Percentiles rank a stretch among this genome's conserved stretches.
phyloP scores from a whole-genome alignment of 2,113 vertebrate genomes.

The Toxostoma redivivum region DNA sequence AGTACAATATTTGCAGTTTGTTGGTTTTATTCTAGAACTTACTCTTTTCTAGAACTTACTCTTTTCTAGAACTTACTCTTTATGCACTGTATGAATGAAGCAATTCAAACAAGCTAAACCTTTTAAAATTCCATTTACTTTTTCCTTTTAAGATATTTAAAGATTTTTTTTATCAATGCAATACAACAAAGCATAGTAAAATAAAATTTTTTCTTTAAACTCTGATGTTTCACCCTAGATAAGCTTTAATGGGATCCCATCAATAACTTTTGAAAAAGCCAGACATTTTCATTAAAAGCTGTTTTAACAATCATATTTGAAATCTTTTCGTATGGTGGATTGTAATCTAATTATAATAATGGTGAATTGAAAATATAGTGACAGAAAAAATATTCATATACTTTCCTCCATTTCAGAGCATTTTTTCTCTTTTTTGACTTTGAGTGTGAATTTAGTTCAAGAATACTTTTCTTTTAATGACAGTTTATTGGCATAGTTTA shows the following conservation, averaged over 20 bases:
- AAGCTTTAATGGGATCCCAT: not conserved
- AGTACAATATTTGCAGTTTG: not conserved
- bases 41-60: not conserved
- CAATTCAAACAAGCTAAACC: not conserved
- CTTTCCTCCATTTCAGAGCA: constrained; percentile 52
- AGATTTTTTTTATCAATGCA: not conserved
- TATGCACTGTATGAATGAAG: not conserved
- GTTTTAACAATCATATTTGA: not conserved
- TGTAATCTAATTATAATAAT: constrained; percentile 15
- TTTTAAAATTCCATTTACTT: not conserved
- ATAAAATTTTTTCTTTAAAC: not conserved
- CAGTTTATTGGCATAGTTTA: constrained; percentile 57
- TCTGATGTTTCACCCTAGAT: not conserved
- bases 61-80: not conserved
- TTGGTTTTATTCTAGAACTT: not conserved
- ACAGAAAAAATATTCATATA: constrained; percentile 14
- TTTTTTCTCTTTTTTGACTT: constrained; percentile 55
- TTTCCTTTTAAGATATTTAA: not conserved
- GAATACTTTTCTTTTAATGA: constrained; percentile 30
- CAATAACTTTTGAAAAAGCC: not conserved
- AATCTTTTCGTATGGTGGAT: not conserved
- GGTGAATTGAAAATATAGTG: constrained; percentile 24
- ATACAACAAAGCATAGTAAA: not conserved
- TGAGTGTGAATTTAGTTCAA: constrained; percentile 48
- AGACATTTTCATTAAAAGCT: not conserved